A percentile compares a stretch with the other conserved stretches of the same genome.
These are phyloP conservation scores for Neuroterus valhalla DNA, from an alignment of 1,140 invertebrate species.

Conservation along the genomic window DNA sequence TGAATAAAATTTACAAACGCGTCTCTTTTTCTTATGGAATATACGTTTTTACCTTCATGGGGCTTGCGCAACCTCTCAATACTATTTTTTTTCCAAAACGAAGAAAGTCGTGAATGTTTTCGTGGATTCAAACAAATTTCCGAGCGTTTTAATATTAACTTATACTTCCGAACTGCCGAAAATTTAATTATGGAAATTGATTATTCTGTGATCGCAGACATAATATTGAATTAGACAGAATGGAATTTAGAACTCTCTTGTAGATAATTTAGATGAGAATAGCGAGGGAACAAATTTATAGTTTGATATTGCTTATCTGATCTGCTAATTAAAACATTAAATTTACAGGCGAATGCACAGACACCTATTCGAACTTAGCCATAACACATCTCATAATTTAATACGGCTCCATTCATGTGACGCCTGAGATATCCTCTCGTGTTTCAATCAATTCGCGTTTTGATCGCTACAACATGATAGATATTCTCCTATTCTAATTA, in stretches of 20 bases:
- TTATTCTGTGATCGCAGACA: too few species aligned
- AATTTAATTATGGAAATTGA: too few species aligned
- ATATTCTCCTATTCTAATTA: conserved; percentile 19
- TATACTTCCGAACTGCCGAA: too few species aligned
- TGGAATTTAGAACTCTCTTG: neutral
- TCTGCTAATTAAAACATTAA: conserved; percentile 29
- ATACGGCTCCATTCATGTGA: conserved; percentile 23
- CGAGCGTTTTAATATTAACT: too few species aligned
- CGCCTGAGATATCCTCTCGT: conserved; percentile 19
- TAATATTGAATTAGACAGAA: neutral
- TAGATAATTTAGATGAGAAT: neutral
- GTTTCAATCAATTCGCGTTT: conserved; percentile 19
- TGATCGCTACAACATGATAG: conserved; percentile 12
- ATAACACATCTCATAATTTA: conserved; percentile 26
- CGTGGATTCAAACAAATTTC: too few species aligned
- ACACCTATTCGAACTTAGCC: conserved; percentile 6
- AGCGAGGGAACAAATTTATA: conserved; percentile 21
- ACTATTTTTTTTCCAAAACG: too few species aligned
- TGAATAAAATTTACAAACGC: too few species aligned
- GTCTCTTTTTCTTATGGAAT: too few species aligned
- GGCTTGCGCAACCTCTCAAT: too few species aligned
- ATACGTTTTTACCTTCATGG: too few species aligned
- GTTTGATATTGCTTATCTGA: conserved; percentile 27
- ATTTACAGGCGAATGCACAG: conserved; percentile 24
- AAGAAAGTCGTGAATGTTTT: too few species aligned